Percentiles rank a stretch among this genome's conserved stretches.
Conservation (phyloP, 2,113 vertebrate species). For the Cyprinodon brontotheroides region DNA sequence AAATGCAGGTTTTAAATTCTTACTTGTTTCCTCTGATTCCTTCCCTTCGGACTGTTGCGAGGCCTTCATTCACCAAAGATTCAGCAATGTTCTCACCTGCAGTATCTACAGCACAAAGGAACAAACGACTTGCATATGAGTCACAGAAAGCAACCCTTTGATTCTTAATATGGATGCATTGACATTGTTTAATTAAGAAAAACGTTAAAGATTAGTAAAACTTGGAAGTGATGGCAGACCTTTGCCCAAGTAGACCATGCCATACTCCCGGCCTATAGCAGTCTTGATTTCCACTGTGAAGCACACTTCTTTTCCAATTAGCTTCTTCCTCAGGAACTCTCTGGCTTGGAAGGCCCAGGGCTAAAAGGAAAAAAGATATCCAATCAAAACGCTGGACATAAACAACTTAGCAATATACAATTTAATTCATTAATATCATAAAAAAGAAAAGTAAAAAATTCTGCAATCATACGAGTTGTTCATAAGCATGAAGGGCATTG, state of each 20-base stretch:
- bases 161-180: no score
- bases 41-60: conserved; percentile 91
- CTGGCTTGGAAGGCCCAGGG: conserved; percentile 96
- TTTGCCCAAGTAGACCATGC: conserved; percentile 93
- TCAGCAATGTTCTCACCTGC: conserved; percentile 94
- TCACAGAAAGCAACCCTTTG: not conserved
- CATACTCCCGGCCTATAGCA: conserved; percentile 89
- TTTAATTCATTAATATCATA: not conserved
- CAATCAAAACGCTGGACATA: not conserved
- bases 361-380: conserved; percentile 62
- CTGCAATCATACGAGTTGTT: not conserved
- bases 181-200: not conserved
- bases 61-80: conserved; percentile 88
- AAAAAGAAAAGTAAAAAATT: no score
- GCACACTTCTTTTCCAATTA: conserved; percentile 98
- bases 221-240: conserved; percentile 56
- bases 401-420: not conserved
- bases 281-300: conserved; percentile 96
- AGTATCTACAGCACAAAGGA: conserved; percentile 79
- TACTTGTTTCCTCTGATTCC: conserved; percentile 94
- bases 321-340: conserved; percentile 94
- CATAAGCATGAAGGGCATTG: not conserved
- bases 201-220: not conserved
- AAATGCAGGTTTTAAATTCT: conserved; percentile 34
- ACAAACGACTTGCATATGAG: not conserved